A percentile compares a stretch with the other conserved stretches of the same genome.
Evolutionary conservation across 2,113 vertebrate species (phyloP).

Genomic region (Falco punctatus): DNA sequence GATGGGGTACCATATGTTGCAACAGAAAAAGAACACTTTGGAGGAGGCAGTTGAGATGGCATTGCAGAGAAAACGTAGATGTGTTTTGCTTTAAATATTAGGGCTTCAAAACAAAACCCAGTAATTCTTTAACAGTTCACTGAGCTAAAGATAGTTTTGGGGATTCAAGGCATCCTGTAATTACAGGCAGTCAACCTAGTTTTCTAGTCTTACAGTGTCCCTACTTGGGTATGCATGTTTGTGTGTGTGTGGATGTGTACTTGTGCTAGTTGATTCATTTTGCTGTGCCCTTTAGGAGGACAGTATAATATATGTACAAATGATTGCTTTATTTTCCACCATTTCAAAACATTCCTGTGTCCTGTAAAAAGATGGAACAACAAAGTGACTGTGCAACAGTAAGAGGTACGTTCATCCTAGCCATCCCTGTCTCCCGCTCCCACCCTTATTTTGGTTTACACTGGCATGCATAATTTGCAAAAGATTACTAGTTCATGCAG

Average conservation of each 20-base stretch:
- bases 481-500: background rate
- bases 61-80: background rate
- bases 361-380: background rate
- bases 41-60: constrained; percentile 13
- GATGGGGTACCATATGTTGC: constrained; percentile 40
- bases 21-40: constrained; percentile 31
- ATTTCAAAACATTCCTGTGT: background rate
- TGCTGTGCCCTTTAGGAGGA: background rate
- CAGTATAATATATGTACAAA: background rate
- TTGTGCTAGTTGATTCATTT: background rate
- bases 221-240: background rate
- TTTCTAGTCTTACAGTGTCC: background rate
- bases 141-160: background rate
- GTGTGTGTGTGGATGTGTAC: background rate
- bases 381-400: background rate
- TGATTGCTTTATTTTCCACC: background rate
- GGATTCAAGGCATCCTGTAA: background rate
- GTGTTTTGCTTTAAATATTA: constrained; percentile 42
- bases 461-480: background rate
- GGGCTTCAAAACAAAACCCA: background rate
- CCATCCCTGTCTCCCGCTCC: background rate
- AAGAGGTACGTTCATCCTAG: background rate
- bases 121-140: background rate
- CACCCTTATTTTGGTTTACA: background rate
- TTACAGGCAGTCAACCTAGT: background rate